Conservation (phyloP, 2,888 invertebrate genomes). For the Lithosia quadra region DNA sequence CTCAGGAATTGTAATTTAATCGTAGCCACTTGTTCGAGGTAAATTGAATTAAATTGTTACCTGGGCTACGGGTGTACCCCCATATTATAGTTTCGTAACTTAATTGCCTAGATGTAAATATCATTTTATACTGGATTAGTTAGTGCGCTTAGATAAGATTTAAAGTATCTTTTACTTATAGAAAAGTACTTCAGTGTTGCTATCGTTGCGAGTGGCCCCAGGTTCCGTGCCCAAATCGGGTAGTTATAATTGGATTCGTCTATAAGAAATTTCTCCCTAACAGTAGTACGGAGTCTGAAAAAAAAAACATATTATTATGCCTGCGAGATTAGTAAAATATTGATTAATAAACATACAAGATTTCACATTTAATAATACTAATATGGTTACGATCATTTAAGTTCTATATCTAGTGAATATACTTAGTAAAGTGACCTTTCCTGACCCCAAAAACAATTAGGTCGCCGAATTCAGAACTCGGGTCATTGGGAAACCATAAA, state of each 20-base stretch:
- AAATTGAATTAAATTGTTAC: conserved; percentile 51
- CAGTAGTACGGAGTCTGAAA: neutral
- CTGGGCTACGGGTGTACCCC: conserved; percentile 30
- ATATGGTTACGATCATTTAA: no score
- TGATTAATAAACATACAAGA: no score
- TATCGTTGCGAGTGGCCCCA: no score
- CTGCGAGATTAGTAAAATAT: neutral
- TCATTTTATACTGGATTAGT: conserved; percentile 14
- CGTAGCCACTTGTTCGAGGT: conserved; percentile 42
- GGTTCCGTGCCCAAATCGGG: no score
- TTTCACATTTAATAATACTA: no score
- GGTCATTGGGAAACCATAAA: conserved; percentile 56
- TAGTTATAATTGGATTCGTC: no score
- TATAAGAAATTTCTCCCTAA: neutral
- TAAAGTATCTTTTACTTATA: neutral
- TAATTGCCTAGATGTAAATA: conserved; percentile 33
- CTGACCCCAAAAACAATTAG: conserved; percentile 51
- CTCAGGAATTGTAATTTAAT: conserved; percentile 50
- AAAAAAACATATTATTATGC: neutral
- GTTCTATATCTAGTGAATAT: no score
- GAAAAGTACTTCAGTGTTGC: neutral
- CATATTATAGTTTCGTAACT: conserved; percentile 31
- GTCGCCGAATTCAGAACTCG: conserved; percentile 52
- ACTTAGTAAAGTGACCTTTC: conserved; percentile 27
- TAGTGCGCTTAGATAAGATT: neutral